Base-by-base conservation (phyloP, 2,113 vertebrate genomes). In the Nipponia nippon region DNA sequence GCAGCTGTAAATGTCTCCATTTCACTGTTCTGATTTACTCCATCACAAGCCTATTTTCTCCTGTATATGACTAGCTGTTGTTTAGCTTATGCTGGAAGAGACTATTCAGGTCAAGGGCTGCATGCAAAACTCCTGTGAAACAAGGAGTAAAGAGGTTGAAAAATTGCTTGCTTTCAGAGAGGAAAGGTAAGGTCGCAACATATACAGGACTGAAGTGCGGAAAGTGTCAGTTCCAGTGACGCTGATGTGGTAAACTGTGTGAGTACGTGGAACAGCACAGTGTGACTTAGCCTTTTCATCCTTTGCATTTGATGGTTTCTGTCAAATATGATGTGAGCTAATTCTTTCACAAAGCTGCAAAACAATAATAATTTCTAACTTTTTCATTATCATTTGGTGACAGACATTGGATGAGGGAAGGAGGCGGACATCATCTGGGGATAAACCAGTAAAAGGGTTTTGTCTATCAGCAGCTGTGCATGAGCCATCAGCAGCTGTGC, bases 401-500 rank as follows among this genome's bases (percentile, higher is more conserved):
- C 42, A 90, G 85, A 85, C 38, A 92, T 19, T 81, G 85, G 63
- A 92, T 87, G 65, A 87, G 23, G 67, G 55, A 86, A 86, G 47
- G 38, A 86, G 85, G 90, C 3, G 10, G 50, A 63, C 84, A 88
- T 81, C 50, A 95, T 89, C 73, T 89, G 72, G 47, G 23, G 72
- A 93, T 95, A 94, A 89, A 93, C 34, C 86, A 86, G 50, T 84
- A 83, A 59, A 86, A 92, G 85, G 76, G 79, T 96, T 95, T 96
- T 96, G 83, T 95, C 56, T 94, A 15, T 56, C 77, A 93, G 92
- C 92, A 96, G 97, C 95, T 96, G 87, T 87, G 70, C 62, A 76
- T 83, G 65, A 96, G 73, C 84, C 72, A 86, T 46, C 82, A 93
- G 95, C 96, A 96, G 92, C 93, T 95, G 94, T 87, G 92, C 52